Percentiles rank a stretch among this genome's conserved stretches.
Conservation (phyloP, 1,140 invertebrate species). For the Lepidurus packardi region DNA sequence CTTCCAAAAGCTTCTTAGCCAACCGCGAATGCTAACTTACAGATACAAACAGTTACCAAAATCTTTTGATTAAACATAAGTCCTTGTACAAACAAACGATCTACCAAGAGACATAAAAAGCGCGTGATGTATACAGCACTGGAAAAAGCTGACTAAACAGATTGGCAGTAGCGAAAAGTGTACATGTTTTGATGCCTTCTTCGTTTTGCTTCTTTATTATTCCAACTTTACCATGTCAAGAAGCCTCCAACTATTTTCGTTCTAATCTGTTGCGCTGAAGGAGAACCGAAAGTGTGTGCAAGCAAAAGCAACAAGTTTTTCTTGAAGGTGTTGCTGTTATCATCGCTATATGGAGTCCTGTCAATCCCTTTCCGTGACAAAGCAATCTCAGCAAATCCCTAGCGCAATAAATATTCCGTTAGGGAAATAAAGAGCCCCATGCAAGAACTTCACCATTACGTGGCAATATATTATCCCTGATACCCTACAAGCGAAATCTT, state of each 20-base stretch:
- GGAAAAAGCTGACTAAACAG: no score
- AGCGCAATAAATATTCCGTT: neutral
- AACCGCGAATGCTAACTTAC: neutral
- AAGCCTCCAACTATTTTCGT: no score
- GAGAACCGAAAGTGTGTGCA: neutral
- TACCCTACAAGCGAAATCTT: neutral
- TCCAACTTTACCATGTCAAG: no score
- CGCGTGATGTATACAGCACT: neutral
- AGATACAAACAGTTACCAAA: neutral
- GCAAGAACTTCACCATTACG: neutral
- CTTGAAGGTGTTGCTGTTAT: neutral
- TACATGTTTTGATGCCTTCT: no score
- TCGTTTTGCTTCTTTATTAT: no score
- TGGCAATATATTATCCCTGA: neutral
- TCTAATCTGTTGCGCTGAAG: no score
- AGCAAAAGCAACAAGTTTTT: neutral
- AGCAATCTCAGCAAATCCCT: constrained; percentile 15
- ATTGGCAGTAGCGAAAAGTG: no score
- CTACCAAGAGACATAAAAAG: neutral
- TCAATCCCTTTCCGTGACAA: constrained; percentile 6
- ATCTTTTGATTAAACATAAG: neutral
- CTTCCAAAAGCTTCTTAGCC: neutral
- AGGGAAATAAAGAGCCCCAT: no score
- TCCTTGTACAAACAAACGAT: neutral
- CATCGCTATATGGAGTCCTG: constrained; percentile 16